Base-by-base conservation (phyloP, 2,888 invertebrate species). In the Pristionchus mayeri region DNA sequence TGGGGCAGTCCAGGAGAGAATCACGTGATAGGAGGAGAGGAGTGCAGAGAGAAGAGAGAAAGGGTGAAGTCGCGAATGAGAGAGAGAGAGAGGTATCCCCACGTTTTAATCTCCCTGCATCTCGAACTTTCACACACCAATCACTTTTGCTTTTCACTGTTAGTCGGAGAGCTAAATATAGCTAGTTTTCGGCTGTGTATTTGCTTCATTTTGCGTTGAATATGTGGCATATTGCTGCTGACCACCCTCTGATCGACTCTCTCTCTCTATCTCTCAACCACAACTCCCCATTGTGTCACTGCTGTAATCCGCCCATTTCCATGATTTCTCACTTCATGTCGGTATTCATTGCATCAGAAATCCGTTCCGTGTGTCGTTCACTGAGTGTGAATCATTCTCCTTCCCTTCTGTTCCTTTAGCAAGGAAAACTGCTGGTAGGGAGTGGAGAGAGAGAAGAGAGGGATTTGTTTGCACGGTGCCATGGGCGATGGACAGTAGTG, bases 21-120 rank as follows among this genome's bases (percentile, higher is more conserved):
- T 71, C 71, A 71, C 71, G 71, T 71, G 71, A 71, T 71, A 40
- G 71, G 24, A 30, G 13, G 63, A 71, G 71, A 44, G n/a, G n/a
- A 60, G 30, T 60, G 57, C 27, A 21, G 63, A 63, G 63, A 71
- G 71, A 34, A 40, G 71, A 71, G 37, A 71, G 40, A 13, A 16
- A 71, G 71, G 11, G 40, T 40, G 40, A 71, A 71, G 40, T 24
- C n/a, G 40, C 71, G 40, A 71, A 44, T 71, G 71, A 71, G 71
- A 37, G 40, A 30, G 60, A 57, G 24, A 63, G 34, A 34, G 34
- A 63, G 63, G 63, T 63, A 63, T 44, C 71, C 40, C 71, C 44
- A 13, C 24, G 21, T 63, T 24, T 71, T 71, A 44, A 44, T 71
- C 40, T 71, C 37, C 6, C 60, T 11, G 21, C 67, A 37, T 11